A percentile compares a stretch with the other conserved stretches of the same genome.
These are phyloP conservation scores for Eugnorisma glareosa DNA, from an alignment of 2,888 invertebrate genomes.

Conservation along the genomic window DNA sequence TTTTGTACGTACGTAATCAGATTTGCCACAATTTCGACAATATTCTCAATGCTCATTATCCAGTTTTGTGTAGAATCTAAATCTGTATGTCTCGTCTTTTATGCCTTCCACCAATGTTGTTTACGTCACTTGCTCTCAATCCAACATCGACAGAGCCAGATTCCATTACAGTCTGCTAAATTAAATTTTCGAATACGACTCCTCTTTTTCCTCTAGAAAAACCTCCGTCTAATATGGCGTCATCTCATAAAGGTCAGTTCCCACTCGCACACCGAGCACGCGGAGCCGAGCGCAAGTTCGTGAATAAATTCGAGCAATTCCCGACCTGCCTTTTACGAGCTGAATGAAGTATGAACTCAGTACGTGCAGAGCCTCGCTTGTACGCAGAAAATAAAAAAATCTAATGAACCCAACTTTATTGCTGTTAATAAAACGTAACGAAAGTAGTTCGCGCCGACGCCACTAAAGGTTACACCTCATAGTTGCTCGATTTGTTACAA, in stretches of 20 bases:
- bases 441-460: conserved; percentile 72
- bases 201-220: conserved; percentile 35
- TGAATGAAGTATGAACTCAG: conserved; percentile 81
- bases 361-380: conserved; percentile 80
- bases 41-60: background rate
- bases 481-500: conserved; percentile 70
- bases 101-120: background rate
- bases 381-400: conserved; percentile 82
- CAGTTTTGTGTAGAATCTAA: background rate
- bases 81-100: background rate
- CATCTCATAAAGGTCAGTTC: conserved; percentile 66
- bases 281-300: conserved; percentile 65
- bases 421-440: conserved; percentile 81
- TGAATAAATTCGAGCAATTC: conserved; percentile 83
- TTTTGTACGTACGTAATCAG: background rate
- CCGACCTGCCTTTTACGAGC: conserved; percentile 80
- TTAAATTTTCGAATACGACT: conserved; percentile 54
- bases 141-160: background rate
- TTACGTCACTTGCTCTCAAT: conserved; percentile 10
- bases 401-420: conserved; percentile 83
- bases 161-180: conserved; percentile 35
- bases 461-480: conserved; percentile 73
- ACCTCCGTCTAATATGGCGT: conserved; percentile 48
- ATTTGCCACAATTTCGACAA: background rate
- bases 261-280: conserved; percentile 65